Evolutionary conservation across 2,888 invertebrate genomes (phyloP), one percentile per base, ranked within the genome.

Genomic region (Pardosa pseudoannulata): DNA sequence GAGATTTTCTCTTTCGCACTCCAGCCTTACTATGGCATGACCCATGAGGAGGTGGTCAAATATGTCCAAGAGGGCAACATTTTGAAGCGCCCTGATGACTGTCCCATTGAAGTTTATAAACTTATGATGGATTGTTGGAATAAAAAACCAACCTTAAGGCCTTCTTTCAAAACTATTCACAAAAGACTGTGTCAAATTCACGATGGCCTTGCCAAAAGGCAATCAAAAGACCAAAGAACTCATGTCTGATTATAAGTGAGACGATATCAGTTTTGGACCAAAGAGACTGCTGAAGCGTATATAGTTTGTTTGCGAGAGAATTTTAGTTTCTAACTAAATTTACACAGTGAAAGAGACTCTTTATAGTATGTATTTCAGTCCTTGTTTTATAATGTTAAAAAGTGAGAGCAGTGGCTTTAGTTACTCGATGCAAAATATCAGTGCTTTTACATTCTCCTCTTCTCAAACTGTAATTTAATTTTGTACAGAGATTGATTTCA

Each of bases 21-120:
- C 88, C 98, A 98, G 92, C 98, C 98, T 9, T 98, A 98, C 91
- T 98, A 97, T 91, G 98, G 98, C 5, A 96, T 98, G 95, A 97
- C 97, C 13, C 98, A 98, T 91, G 98, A 98, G 91, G 98, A 98
- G 93, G 98, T 98, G 39, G 96, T 90, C 16, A 96, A 96, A 91
- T 98, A 96, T 92, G 94, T 98, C 79, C 97, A 98, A 92, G 97
- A 97, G 89, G 98, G 98, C 13, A 96, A 97, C 92, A 95, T 97
- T 65, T 94, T 98, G 72, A 94, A 95, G 70, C 96, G 96, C 91
- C 98, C 98, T 0, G 98, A 98, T 89, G 96, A 96, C 91, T 97
- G 97, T 64, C 97, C 97, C 0, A 93, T 95, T 36, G 94, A 95
- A 28, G 94, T 97, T 39, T 98, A 98, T 92, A 96, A 97, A 88